Evolutionary conservation across 1,140 invertebrate genomes (phyloP).

Genomic region (Drusus annulatus): DNA sequence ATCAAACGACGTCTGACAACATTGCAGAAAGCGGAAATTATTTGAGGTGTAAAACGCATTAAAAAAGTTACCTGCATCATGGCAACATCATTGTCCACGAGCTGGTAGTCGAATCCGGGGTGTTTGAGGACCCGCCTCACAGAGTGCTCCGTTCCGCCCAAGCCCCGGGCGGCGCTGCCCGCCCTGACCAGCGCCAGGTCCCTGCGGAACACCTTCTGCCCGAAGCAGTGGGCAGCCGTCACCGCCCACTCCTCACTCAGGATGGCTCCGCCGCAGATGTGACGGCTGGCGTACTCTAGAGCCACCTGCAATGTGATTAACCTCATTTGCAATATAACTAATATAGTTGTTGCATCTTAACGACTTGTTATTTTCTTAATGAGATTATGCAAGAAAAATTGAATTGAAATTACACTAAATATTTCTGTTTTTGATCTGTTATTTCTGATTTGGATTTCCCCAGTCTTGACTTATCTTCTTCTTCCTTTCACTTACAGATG

Average conservation of each 20-base stretch:
- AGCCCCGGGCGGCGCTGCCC: slow-evolving; percentile 24
- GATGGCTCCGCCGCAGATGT: slow-evolving; percentile 65
- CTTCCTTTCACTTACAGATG: too few species aligned
- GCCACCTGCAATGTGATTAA: slow-evolving; percentile 60
- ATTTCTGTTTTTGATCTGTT: too few species aligned
- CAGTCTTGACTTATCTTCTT: too few species aligned
- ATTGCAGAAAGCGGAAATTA: too few species aligned
- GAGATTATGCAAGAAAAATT: too few species aligned
- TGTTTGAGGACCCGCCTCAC: slow-evolving; percentile 57
- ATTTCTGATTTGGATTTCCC: too few species aligned
- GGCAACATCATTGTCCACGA: slow-evolving; percentile 68
- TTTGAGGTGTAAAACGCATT: too few species aligned
- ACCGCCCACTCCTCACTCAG: slow-evolving; percentile 65
- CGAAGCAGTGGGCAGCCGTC: slow-evolving; percentile 72
- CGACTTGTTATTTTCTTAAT: too few species aligned
- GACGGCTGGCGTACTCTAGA: slow-evolving; percentile 58
- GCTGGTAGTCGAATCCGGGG: slow-evolving; percentile 58
- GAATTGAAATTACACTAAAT: too few species aligned
- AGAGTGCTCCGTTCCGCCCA: slow-evolving; percentile 47
- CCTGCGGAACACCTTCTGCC: slow-evolving; percentile 48
- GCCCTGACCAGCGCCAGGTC: slow-evolving; percentile 49
- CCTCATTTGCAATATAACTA: too few species aligned
- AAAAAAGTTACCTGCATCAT: slow-evolving; percentile 28
- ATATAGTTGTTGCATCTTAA: too few species aligned
- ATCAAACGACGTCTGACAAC: too few species aligned